phyloP scores from a whole-genome alignment of 2,113 vertebrate genomes.

The Pica pica region DNA sequence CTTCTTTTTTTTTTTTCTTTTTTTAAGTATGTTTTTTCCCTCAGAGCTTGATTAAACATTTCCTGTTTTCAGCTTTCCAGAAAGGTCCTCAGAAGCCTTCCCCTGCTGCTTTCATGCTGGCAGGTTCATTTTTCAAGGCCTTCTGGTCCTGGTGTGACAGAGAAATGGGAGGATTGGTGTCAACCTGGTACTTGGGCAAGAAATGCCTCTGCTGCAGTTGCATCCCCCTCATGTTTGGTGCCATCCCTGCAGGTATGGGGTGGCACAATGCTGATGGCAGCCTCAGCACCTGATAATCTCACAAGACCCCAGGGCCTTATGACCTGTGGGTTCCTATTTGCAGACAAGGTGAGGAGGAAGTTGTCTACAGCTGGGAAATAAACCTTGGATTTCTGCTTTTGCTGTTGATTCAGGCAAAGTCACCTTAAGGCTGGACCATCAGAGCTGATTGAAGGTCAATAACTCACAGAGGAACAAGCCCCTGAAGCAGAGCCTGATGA shows the following conservation, averaged over 20 bases:
- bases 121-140: slow-evolving; percentile 14
- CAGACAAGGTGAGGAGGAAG: neutral
- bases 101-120: neutral
- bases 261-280: neutral
- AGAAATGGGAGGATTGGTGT: neutral
- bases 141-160: neutral
- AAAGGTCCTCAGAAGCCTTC: slow-evolving; percentile 35
- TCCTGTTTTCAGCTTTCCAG: slow-evolving; percentile 67
- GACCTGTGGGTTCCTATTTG: fast-evolving
- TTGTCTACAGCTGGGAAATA: neutral
- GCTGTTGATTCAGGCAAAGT: neutral
- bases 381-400: neutral
- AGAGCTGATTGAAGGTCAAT: neutral
- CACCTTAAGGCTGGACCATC: neutral
- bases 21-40: neutral
- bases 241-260: neutral
- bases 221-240: neutral
- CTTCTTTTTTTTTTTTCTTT: too few relatives aligned
- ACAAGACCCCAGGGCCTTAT: neutral
- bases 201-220: neutral
- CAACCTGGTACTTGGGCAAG: neutral
- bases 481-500: neutral
- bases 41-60: slow-evolving; percentile 68
- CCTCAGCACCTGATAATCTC: neutral
- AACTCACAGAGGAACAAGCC: neutral